phyloP scores from a whole-genome alignment of 2,113 vertebrate genomes.

The Platysternon megacephalum region DNA sequence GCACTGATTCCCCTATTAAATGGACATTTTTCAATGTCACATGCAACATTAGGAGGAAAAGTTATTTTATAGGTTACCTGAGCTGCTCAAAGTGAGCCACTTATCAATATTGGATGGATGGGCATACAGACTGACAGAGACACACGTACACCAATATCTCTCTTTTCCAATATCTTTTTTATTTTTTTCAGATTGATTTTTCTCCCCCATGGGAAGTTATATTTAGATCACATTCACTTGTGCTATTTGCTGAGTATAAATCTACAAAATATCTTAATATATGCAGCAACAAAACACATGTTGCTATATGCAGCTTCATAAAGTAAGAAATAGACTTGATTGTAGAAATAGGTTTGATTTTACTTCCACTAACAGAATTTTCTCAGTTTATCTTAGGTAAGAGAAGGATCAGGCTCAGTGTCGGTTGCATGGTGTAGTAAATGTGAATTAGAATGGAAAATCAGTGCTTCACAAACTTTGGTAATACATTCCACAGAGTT shows the following conservation, averaged over 20 bases:
- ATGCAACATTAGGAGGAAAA: conserved; percentile 24
- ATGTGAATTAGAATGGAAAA: neutral
- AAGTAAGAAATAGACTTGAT: neutral
- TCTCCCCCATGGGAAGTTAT: neutral
- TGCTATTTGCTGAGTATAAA: neutral
- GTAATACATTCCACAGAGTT: neutral
- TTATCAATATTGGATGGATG: neutral
- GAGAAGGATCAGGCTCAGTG: neutral
- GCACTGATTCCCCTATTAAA: conserved; percentile 18
- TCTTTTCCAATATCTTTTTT: neutral
- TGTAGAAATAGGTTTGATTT: neutral
- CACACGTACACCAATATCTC: accelerated
- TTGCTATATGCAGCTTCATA: neutral
- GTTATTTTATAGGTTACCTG: neutral
- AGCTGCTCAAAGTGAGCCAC: neutral
- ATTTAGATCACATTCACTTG: neutral
- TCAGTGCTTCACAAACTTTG: neutral
- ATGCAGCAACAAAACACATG: neutral
- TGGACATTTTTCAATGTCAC: conserved; percentile 56
- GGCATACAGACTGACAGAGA: too few relatives aligned
- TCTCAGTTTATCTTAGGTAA: neutral
- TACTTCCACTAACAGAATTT: neutral
- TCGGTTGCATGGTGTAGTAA: neutral
- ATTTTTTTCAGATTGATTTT: neutral
- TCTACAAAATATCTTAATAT: accelerated